Base-by-base conservation (phyloP, 1,140 invertebrate species). In the Diabrotica virgifera region DNA sequence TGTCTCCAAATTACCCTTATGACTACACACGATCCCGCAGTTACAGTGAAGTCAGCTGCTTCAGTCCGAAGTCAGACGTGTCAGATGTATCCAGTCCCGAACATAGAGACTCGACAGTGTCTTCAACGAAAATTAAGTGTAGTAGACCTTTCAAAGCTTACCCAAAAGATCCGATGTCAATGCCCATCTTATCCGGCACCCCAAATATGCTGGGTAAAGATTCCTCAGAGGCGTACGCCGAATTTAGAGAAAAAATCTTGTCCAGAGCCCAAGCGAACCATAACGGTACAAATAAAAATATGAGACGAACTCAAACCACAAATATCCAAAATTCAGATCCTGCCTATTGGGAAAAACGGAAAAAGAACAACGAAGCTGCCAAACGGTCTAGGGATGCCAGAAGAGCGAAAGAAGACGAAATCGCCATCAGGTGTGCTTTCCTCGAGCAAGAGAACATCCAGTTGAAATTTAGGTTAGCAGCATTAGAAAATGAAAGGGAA, bases 281-380 rank as follows among this genome's bases (percentile, higher is more conserved):
- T 70, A 84, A 12, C 72, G 82, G 0, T 79, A 85, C 86, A 3
- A 90, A 90, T 68, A 83, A 85, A 0, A 86, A 88, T 69, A 90
- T 90, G 88, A 77, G 87, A 36, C 76, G 88, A 6, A 64, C 70
- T 12, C 66, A 74, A 5, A 67, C 72, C 6, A 73, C 78, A 7
- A 50, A 50, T 38, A 6, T 51, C 6, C 66, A 68, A 6, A 61
- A 51, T 37, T 11, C 52, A 4, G 93, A 96, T 75, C 87, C 89
- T 0, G 88, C 89, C 0, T 98, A 98, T 75, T 90, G 89, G 81
- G 93, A 95, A 74, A 84, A 94, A 62, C 81, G 96, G 10, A 86
- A 89, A 62, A 96, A 96, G 77, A 98, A 98, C 76, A 98, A 98
- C 77, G 93, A 92, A 70, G 95, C 96, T 0, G 96, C 96, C 0